Conservation (phyloP, 2,888 invertebrate species). For the Malthinus flaveolus region DNA sequence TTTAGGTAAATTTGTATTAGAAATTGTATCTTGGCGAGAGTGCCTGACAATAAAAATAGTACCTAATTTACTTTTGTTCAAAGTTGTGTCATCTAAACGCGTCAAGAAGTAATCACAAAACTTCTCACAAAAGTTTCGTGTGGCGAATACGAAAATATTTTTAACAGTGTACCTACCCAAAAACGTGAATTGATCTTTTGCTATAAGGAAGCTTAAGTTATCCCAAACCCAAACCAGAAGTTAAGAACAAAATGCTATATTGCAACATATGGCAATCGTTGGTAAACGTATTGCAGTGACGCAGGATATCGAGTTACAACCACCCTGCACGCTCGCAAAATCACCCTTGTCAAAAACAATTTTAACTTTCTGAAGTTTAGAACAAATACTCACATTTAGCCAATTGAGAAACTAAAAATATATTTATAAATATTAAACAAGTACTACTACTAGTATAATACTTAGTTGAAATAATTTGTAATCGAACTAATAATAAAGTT, state of each 20-base stretch:
- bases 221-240: slow-evolving; percentile 17
- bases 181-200: slow-evolving; percentile 14
- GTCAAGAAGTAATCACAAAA: too few species aligned
- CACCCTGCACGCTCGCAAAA: slow-evolving; percentile 20
- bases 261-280: slow-evolving; percentile 39
- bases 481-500: too few species aligned
- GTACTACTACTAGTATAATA: too few species aligned
- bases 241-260: slow-evolving; percentile 32
- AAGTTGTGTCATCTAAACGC: too few species aligned
- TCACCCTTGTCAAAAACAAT: slow-evolving; percentile 24
- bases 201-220: slow-evolving; percentile 22
- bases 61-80: too few species aligned
- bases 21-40: too few species aligned
- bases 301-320: slow-evolving; percentile 26
- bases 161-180: slow-evolving; percentile 23
- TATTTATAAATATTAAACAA: background rate
- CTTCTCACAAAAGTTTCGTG: too few species aligned
- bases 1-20: too few species aligned
- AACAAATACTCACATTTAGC: slow-evolving; percentile 2
- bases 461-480: background rate
- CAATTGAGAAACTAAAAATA: background rate
- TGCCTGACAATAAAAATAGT: too few species aligned
- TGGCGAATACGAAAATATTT: background rate
- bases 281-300: slow-evolving; percentile 36
- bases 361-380: slow-evolving; percentile 10